These are phyloP conservation scores for Chunga burmeisteri DNA, from an alignment of 2,113 vertebrate species.

Conservation along the genomic window DNA sequence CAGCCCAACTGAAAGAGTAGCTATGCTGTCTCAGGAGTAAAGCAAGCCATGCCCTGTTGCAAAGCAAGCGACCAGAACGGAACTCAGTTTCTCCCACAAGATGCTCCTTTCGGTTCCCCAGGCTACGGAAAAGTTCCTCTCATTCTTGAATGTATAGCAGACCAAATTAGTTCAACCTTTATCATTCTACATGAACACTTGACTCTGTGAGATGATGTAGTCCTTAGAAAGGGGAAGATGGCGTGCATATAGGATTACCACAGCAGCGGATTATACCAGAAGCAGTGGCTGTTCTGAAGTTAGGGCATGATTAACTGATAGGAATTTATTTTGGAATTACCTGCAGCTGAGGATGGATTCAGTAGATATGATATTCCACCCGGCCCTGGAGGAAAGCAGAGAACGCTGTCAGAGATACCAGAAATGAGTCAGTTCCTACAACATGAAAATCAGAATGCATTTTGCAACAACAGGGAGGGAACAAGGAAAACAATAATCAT, in stretches of 20 bases:
- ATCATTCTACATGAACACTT: not conserved
- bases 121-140: not conserved
- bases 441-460: not conserved
- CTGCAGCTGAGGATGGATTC: not conserved
- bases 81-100: not conserved
- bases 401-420: not conserved
- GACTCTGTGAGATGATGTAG: not conserved
- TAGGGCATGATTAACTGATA: not conserved
- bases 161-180: not conserved
- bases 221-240: not conserved
- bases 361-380: not conserved
- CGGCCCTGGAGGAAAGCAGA: not conserved
- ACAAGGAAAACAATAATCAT: not conserved
- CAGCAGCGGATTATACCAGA: not conserved
- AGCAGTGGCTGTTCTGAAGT: not conserved
- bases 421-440: not conserved
- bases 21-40: not conserved
- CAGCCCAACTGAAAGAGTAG: not conserved
- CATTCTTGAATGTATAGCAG: not conserved
- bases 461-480: not conserved
- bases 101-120: not conserved
- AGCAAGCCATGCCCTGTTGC: not conserved
- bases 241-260: not conserved
- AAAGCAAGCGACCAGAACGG: not conserved
- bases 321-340: not conserved